Conservation (phyloP, 2,797 vertebrate genomes). For the Dermochelys coriacea region DNA sequence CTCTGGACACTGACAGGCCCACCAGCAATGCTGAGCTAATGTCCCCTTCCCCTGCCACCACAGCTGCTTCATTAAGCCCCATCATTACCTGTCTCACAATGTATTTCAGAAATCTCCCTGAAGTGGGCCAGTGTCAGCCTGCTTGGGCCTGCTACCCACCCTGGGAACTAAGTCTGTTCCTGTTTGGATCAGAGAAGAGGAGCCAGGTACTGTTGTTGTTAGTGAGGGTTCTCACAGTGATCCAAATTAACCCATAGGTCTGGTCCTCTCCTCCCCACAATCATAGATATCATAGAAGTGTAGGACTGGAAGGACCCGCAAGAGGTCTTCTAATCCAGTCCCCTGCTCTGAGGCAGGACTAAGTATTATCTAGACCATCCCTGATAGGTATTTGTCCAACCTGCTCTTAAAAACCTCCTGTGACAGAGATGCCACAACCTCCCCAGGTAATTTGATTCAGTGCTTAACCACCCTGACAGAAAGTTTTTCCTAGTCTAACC, state of each 20-base stretch:
- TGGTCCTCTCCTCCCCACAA: neutral
- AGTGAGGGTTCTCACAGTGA: neutral
- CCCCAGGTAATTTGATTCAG: neutral
- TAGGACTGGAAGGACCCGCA: neutral
- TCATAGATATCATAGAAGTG: neutral
- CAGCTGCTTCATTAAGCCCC: neutral
- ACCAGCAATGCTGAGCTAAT: neutral
- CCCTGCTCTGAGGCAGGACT: neutral
- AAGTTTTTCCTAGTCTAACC: neutral
- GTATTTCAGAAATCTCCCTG: neutral
- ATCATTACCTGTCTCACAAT: fast-evolving
- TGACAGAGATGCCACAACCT: neutral
- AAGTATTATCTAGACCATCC: neutral
- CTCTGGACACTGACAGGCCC: neutral
- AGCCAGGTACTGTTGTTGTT: neutral
- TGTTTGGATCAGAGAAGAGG: neutral
- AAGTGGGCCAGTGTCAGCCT: neutral
- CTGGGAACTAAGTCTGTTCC: neutral
- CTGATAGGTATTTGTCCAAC: neutral
- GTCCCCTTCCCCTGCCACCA: neutral
- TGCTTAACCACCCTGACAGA: neutral
- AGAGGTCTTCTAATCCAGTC: neutral
- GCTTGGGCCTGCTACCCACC: fast-evolving
- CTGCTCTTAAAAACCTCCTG: neutral
- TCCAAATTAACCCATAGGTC: neutral